These are phyloP conservation scores for Chrysochloris asiatica DNA, from an alignment of 2,113 vertebrate genomes.

Conservation along the genomic window DNA sequence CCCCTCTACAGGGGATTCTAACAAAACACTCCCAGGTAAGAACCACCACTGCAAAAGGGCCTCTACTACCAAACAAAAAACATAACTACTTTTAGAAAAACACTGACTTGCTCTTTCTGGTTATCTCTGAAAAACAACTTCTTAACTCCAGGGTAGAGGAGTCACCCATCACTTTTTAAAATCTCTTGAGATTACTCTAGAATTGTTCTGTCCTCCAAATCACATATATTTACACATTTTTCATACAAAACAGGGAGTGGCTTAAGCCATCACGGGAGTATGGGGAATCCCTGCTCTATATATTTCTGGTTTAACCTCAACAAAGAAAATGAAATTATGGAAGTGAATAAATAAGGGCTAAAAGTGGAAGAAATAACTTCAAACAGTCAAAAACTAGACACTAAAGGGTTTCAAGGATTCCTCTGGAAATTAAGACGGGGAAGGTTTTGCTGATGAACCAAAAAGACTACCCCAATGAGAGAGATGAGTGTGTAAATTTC, in stretches of 20 bases:
- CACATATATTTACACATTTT: background rate
- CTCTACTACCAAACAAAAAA: background rate
- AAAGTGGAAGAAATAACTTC: background rate
- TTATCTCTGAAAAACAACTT: background rate
- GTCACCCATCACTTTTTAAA: background rate
- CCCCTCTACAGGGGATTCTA: background rate
- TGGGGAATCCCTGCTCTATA: background rate
- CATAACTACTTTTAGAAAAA: background rate
- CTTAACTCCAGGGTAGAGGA: background rate
- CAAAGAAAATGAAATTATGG: slow-evolving; percentile 9
- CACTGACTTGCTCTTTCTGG: background rate
- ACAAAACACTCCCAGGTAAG: background rate
- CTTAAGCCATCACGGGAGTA: background rate
- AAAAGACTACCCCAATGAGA: background rate
- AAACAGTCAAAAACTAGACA: background rate
- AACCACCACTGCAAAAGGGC: background rate
- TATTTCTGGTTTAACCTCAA: background rate
- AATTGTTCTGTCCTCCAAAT: background rate
- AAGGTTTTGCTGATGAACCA: background rate
- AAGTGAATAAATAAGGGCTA: background rate
- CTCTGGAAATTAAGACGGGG: background rate
- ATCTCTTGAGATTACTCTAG: background rate
- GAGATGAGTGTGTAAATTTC: background rate
- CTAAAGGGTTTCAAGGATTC: background rate
- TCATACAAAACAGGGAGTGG: background rate